Evolutionary conservation across 2,888 invertebrate genomes (phyloP).

Genomic region (Pimpla rufipes): DNA sequence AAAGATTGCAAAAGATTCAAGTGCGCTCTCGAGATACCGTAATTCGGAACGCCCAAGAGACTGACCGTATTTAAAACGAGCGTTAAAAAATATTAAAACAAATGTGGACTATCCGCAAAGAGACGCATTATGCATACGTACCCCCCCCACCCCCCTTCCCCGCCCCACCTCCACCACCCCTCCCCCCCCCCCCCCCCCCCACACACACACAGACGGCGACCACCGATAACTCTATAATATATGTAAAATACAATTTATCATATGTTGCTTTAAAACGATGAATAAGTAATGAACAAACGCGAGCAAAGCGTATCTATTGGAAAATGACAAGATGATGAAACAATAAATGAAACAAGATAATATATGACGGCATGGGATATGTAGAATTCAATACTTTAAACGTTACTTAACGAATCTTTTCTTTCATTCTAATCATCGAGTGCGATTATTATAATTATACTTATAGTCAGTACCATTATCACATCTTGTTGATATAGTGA

Average conservation of each 20-base stretch:
- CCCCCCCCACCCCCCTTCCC: slow-evolving; percentile 1
- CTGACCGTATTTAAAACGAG: slow-evolving; percentile 66
- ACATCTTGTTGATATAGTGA: slow-evolving; percentile 25
- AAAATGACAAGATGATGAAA: slow-evolving; percentile 58
- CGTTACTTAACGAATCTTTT: slow-evolving; percentile 38
- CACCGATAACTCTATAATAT: slow-evolving; percentile 63
- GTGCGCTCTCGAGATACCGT: slow-evolving; percentile 40
- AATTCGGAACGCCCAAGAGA: slow-evolving; percentile 67
- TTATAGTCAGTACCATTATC: slow-evolving; percentile 1
- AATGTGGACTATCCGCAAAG: slow-evolving; percentile 54
- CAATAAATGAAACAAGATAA: slow-evolving; percentile 61
- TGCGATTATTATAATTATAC: slow-evolving; percentile 25
- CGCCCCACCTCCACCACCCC: too few relatives aligned
- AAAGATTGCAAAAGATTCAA: slow-evolving; percentile 4
- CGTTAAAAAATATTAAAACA: slow-evolving; percentile 41
- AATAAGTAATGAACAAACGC: slow-evolving; percentile 34
- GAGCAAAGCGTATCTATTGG: slow-evolving; percentile 53
- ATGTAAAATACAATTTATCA: slow-evolving; percentile 60
- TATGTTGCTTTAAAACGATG: slow-evolving; percentile 39
- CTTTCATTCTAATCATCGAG: slow-evolving; percentile 42
- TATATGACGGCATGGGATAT: slow-evolving; percentile 63
- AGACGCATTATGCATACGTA: slow-evolving; percentile 52
- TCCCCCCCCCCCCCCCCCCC: neutral
- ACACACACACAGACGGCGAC: slow-evolving; percentile 54
- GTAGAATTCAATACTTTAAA: slow-evolving; percentile 58